These are phyloP conservation scores for Miichthys miiuy DNA, from an alignment of 2,797 vertebrate genomes.

Conservation along the genomic window DNA sequence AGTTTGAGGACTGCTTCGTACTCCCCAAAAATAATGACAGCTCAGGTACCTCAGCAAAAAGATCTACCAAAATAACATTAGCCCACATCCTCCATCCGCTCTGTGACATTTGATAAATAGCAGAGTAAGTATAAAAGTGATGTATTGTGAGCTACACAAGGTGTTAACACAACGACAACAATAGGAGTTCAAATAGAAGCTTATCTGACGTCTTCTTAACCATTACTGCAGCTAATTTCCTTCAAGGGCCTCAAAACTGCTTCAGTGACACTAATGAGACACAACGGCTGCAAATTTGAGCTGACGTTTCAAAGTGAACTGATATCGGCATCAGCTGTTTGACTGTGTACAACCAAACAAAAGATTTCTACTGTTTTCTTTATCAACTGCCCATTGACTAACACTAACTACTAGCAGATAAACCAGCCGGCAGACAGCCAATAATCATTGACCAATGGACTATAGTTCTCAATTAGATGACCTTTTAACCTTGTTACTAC, in stretches of 20 bases:
- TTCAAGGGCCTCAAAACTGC: not conserved
- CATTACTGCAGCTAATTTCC: conserved; percentile 3
- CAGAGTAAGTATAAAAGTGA: not conserved
- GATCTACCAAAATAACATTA: conserved; percentile 15
- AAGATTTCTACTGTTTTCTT: conserved; percentile 35
- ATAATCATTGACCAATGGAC: conserved; percentile 45
- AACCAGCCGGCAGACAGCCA: conserved; percentile 40
- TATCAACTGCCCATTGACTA: conserved; percentile 43
- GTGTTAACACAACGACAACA: not conserved
- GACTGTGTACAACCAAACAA: conserved; percentile 28
- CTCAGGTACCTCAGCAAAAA: conserved; percentile 10
- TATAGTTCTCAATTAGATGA: conserved; percentile 45
- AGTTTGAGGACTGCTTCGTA: not conserved
- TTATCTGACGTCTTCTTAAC: not conserved
- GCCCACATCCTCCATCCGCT: not conserved
- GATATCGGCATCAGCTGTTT: conserved; percentile 37
- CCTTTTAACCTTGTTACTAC: conserved; percentile 51
- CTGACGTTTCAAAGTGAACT: conserved; percentile 45
- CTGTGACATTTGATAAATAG: conserved; percentile 25
- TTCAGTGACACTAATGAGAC: conserved; percentile 47
- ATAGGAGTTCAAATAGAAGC: not conserved
- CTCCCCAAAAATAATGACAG: conserved; percentile 5
- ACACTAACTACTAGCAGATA: conserved; percentile 47
- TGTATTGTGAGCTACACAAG: not conserved
- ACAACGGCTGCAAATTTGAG: conserved; percentile 11